Evolutionary conservation across 64 coral and sea anemone genomes (phyloP), one percentile per base, ranked within the genome.

Genomic region (Dendronephthya gigantea): DNA sequence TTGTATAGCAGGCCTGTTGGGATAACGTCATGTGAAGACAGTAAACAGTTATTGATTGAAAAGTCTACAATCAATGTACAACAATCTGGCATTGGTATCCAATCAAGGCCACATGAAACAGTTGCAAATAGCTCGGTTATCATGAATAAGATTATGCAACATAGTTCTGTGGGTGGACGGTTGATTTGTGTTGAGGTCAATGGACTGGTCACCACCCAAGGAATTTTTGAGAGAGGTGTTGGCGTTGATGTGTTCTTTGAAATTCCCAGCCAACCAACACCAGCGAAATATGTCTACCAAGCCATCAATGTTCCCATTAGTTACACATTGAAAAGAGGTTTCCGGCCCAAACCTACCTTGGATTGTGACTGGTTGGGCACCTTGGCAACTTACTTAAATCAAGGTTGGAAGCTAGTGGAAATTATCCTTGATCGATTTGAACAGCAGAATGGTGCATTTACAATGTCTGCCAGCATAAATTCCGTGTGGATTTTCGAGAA

Each of bases 401-500:
- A 86, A 35, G 92, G 92, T 39, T 93, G 92, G 92, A 90, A 90
- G 85, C 65, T 93, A 31, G 86, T 93, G 0, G 88, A 90, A 69
- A 88, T 93, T 74, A 88, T 90, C 69, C 29, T 93, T 9, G 92
- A 93, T 30, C 84, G 85, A 69, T 81, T 48, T 19, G 43, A 86
- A 31, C 45, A 86, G n/a, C 56, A 39, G 22, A 45, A 47, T 17
- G 4, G 4, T 45, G 84, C 58, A 49, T n/a, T 47, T 38, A 87
- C 87, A 51, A 58, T 82, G 7, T 88, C 85, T 52, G 76, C 92
- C 4, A n/a, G n/a, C n/a, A n/a, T n/a, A n/a, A 94, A 94, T 49
- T 85, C 92, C 13, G 86, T 94, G 27, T 94, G 92, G 92, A 90
- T 94, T 86, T 94, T 94, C 85, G 92, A 94, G 59, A 94, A 94